phyloP scores from a whole-genome alignment of 2,888 invertebrate genomes.

The Agrochola litura region DNA sequence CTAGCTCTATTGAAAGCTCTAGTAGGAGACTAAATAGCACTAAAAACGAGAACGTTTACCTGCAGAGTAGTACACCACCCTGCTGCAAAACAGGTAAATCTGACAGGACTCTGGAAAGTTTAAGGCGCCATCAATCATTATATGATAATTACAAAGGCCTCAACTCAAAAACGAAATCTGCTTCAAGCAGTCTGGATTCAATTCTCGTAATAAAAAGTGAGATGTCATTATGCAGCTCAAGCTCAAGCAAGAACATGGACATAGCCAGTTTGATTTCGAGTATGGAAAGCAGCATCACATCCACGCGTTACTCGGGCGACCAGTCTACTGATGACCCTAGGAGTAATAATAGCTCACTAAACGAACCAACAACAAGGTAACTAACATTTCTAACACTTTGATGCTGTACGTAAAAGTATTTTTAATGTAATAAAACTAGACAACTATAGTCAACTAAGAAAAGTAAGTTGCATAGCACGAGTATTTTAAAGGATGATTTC shows the following conservation, averaged over 20 bases:
- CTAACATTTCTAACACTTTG: neutral
- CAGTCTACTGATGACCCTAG: slow-evolving; percentile 40
- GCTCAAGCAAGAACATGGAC: slow-evolving; percentile 48
- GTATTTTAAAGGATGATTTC: neutral
- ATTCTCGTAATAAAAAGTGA: slow-evolving; percentile 70
- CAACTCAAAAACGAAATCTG: slow-evolving; percentile 6
- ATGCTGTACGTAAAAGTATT: neutral
- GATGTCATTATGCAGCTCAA: slow-evolving; percentile 68
- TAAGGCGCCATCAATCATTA: neutral
- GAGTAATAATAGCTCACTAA: slow-evolving; percentile 24
- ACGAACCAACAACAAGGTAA: slow-evolving; percentile 52
- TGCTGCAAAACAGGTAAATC: slow-evolving; percentile 20
- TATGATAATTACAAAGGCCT: neutral
- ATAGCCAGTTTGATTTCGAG: slow-evolving; percentile 70
- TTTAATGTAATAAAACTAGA: neutral
- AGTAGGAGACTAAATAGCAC: slow-evolving; percentile 20
- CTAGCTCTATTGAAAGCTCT: slow-evolving; percentile 10
- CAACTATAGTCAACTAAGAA: neutral
- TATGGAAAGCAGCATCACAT: slow-evolving; percentile 59
- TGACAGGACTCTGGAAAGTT: slow-evolving; percentile 15
- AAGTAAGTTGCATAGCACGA: neutral
- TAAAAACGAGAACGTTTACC: slow-evolving; percentile 28
- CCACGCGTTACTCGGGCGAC: slow-evolving; percentile 62
- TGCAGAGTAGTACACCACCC: slow-evolving; percentile 16
- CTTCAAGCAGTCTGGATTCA: slow-evolving; percentile 68